Percentiles rank a stretch among this genome's conserved stretches.
phyloP scores from a whole-genome alignment of 2,797 vertebrate genomes.

The Liasis olivaceus region DNA sequence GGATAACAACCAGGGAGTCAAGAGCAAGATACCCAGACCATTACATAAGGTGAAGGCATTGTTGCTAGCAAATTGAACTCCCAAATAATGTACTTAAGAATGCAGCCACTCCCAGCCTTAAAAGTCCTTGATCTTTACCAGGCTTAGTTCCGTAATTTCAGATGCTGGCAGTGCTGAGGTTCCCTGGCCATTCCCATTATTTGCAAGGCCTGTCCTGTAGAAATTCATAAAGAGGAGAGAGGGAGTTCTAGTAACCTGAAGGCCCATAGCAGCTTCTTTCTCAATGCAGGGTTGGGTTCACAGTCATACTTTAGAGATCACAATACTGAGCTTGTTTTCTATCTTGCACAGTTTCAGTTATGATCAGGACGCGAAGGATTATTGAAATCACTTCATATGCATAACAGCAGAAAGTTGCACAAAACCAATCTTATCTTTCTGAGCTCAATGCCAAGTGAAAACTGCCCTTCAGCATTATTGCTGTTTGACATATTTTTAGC shows the following conservation, averaged over 20 bases:
- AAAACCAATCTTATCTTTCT: slow-evolving; percentile 23
- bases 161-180: neutral
- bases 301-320: neutral
- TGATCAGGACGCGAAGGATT: neutral
- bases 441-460: neutral
- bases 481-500: accelerated
- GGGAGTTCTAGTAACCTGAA: neutral
- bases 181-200: neutral
- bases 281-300: neutral
- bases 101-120: neutral
- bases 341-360: neutral
- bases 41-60: neutral
- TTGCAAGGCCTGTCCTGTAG: neutral
- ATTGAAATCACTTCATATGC: neutral
- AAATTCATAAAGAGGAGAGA: neutral
- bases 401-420: neutral
- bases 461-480: neutral
- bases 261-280: neutral
- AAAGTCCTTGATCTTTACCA: neutral
- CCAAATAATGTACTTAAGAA: neutral
- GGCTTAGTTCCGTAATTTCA: neutral
- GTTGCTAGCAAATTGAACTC: neutral
- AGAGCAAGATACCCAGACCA: neutral
- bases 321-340: neutral
- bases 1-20: neutral